Evolutionary conservation across 2,113 vertebrate genomes (phyloP).

Genomic region (Strigops habroptila): DNA sequence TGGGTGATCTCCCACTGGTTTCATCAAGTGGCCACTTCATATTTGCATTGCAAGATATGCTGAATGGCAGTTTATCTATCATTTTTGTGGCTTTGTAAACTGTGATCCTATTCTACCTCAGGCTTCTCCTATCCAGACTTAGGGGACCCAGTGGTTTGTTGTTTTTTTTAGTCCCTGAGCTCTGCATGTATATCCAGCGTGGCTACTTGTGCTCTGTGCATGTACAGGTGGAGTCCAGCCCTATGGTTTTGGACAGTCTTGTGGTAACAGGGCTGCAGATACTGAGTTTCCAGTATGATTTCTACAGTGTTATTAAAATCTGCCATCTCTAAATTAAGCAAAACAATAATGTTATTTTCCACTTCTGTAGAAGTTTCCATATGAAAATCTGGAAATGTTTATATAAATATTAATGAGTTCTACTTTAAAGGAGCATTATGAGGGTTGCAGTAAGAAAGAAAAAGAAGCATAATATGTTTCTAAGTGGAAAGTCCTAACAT

Average conservation of each 20-base stretch:
- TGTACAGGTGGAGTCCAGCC: neutral
- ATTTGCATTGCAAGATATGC: neutral
- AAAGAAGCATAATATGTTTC: neutral
- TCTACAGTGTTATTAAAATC: neutral
- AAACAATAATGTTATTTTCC: neutral
- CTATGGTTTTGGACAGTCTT: neutral
- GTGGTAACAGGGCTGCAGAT: neutral
- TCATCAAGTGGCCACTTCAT: neutral
- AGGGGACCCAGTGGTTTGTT: neutral
- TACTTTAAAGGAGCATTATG: neutral
- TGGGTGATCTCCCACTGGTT: neutral
- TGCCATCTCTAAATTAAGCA: accelerated
- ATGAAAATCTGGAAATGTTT: neutral
- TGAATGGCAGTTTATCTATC: accelerated
- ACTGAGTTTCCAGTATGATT: neutral
- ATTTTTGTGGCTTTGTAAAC: neutral
- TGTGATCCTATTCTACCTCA: neutral
- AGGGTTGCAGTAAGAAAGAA: neutral
- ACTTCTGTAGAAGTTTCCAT: neutral
- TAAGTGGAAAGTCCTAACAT: neutral
- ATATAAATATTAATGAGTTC: neutral
- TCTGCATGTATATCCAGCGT: neutral
- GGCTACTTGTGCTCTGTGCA: neutral
- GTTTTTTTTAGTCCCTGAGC: too few species aligned
- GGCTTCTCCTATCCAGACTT: neutral